Conservation (phyloP, 2,888 invertebrate genomes). For the Tortricodes alternella region DNA sequence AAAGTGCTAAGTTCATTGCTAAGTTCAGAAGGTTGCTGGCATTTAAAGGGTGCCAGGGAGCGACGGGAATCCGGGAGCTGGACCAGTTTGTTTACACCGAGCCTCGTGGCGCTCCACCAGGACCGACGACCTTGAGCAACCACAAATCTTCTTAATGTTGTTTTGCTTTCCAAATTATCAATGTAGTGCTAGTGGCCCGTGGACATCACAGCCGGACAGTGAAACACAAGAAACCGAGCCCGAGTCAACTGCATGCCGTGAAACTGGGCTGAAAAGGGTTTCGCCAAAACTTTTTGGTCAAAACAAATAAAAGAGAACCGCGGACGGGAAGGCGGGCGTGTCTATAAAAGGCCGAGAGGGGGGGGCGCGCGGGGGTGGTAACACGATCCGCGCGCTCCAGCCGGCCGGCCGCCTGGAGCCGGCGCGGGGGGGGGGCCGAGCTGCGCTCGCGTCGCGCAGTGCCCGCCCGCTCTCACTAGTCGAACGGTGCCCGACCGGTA, state of each 20-base stretch:
- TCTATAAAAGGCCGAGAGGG: conserved; percentile 82
- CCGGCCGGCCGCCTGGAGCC: conserved; percentile 78
- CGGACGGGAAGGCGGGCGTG: conserved; percentile 75
- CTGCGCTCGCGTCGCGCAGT: conserved; percentile 66
- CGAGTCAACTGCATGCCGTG: not conserved
- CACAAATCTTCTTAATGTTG: conserved; percentile 14
- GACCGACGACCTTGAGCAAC: conserved; percentile 20
- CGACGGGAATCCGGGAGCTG: conserved; percentile 61
- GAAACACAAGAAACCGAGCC: conserved; percentile 8
- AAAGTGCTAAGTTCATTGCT: conserved; percentile 74
- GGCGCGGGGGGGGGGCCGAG: conserved; percentile 45
- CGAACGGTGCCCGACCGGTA: conserved; percentile 83
- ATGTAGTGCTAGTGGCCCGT: conserved; percentile 9
- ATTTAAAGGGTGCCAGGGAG: conserved; percentile 63
- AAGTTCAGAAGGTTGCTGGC: conserved; percentile 67
- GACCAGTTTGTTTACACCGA: conserved; percentile 36
- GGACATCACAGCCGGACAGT: not conserved
- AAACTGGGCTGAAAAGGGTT: conserved; percentile 49
- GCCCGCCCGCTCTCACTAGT: conserved; percentile 78
- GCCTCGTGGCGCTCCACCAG: conserved; percentile 1
- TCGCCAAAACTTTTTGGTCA: conserved; percentile 74
- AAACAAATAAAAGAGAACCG: conserved; percentile 77
- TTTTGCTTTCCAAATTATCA: conserved; percentile 22
- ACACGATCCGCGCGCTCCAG: conserved; percentile 82
- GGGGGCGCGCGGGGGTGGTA: conserved; percentile 82